A percentile compares a stretch with the other conserved stretches of the same genome.
These are phyloP conservation scores for Aplysina aerophoba DNA, from an alignment of 37 sponge, comb jelly and placozoan genomes.

Conservation along the genomic window DNA sequence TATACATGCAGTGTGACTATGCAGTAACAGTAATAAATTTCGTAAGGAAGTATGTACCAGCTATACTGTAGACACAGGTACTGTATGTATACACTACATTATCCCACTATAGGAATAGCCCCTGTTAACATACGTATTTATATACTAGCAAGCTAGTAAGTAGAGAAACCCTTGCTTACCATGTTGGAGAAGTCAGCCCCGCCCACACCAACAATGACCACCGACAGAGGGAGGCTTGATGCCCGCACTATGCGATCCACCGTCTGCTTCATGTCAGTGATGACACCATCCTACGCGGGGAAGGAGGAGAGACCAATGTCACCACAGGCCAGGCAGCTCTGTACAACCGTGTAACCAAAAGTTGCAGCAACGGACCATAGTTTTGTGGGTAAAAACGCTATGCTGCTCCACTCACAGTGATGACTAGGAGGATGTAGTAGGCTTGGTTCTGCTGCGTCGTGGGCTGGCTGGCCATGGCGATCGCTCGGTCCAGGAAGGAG, in stretches of 20 bases:
- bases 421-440: conserved; percentile 78
- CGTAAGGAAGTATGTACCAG: background rate
- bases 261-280: conserved; percentile 83
- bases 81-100: too few relatives aligned
- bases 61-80: background rate
- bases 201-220: conserved; percentile 92
- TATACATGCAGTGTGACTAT: too few relatives aligned
- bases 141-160: background rate
- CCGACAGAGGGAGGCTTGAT: conserved; percentile 84
- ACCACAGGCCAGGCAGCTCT: background rate
- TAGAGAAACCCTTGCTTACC: conserved; percentile 62
- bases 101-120: too few relatives aligned
- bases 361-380: too few relatives aligned
- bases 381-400: too few relatives aligned
- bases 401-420: conserved; percentile 63
- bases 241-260: conserved; percentile 84
- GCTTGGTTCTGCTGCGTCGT: conserved; percentile 63
- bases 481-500: conserved; percentile 71
- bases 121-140: background rate
- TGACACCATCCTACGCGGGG: conserved; percentile 80
- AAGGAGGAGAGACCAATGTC: background rate
- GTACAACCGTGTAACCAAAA: too few relatives aligned
- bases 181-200: conserved; percentile 89
- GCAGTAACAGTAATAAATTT: background rate
- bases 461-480: conserved; percentile 27